Base-by-base conservation (phyloP, 2,797 vertebrate species). In the Alectoris magna region DNA sequence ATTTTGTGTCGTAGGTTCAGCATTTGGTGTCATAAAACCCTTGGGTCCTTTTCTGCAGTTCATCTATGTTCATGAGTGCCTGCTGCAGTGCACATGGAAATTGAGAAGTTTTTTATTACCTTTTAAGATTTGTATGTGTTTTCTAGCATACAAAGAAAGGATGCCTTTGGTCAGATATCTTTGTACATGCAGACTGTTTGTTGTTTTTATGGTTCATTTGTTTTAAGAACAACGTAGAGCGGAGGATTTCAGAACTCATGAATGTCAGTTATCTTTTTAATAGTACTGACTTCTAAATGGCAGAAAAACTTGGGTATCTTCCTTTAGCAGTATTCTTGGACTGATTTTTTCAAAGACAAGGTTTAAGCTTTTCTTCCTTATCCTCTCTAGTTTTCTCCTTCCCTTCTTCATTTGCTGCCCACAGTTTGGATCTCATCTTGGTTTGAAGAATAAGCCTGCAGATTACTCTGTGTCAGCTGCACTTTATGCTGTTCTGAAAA, bases 211-310 rank as follows among this genome's bases (percentile, higher is more conserved):
- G 14, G 53, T 51, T 43, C 27, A 13, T 29, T 29, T 63, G 11
- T 34, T 64, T 69, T 59, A 70, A 84, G 70, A 82, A 74, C 44
- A 55, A 18, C 11, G 16, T 70, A 53, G 49, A 82, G 48, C 34
- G 21, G 17, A 87, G 48, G 22, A 77, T 85, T 82, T 80, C 70
- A 66, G 23, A 76, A 60, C 12, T 84, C 24, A 4, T 26, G 11
- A 72, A 59, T 67, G 4, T 82, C 68, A 73, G 26, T 79, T 95
- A 69, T 66, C 72, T 92, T 94, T 89, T 84, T 83, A 80, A 59
- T 87, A 85, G 14, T 43, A 85, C 3, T 74, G 23, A 76, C 38
- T 94, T 85, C 9, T 72, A 87, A 87, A n/a, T 36, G 78, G 69
- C 76, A 87, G 90, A 88, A 95, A 83, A 83, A 4, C 34, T 69